A percentile compares a stretch with the other conserved stretches of the same genome.
These are phyloP conservation scores for Ornithoptera alexandrae DNA, from an alignment of 2,888 invertebrate species.

Conservation along the genomic window DNA sequence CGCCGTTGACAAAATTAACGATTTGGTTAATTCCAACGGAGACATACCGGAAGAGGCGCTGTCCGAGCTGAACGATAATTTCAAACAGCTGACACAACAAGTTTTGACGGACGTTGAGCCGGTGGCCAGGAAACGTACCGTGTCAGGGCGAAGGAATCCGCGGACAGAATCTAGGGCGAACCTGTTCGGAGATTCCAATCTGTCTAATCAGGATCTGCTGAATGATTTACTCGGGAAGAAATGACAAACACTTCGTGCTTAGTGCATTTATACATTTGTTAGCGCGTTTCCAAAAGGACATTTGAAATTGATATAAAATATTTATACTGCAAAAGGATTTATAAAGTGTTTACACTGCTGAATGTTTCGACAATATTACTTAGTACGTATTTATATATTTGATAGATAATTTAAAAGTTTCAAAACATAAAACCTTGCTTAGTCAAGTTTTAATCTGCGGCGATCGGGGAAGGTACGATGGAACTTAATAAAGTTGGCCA, in stretches of 20 bases:
- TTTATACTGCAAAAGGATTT: background rate
- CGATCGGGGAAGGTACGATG: too few species aligned
- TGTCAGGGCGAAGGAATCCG: constrained; percentile 53
- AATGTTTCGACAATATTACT: background rate
- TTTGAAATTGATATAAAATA: too few species aligned
- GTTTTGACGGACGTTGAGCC: constrained; percentile 49
- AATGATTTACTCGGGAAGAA: constrained; percentile 70
- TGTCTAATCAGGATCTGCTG: constrained; percentile 69
- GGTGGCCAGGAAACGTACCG: constrained; percentile 54
- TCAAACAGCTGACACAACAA: constrained; percentile 63
- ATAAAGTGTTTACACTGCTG: background rate
- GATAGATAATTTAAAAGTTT: too few species aligned
- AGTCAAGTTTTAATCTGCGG: too few species aligned
- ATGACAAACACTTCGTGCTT: constrained; percentile 51
- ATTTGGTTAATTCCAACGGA: constrained; percentile 59
- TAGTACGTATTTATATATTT: too few species aligned
- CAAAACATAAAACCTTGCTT: too few species aligned
- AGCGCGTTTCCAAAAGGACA: too few species aligned
- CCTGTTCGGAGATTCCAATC: constrained; percentile 59
- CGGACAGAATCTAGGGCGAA: constrained; percentile 46
- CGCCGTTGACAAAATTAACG: constrained; percentile 75
- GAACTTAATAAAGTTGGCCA: too few species aligned
- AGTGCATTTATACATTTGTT: background rate
- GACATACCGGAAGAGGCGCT: constrained; percentile 60
- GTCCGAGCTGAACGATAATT: constrained; percentile 66